phyloP scores from a whole-genome alignment of 2,888 invertebrate species.

The Sphaeridia pumilis region DNA sequence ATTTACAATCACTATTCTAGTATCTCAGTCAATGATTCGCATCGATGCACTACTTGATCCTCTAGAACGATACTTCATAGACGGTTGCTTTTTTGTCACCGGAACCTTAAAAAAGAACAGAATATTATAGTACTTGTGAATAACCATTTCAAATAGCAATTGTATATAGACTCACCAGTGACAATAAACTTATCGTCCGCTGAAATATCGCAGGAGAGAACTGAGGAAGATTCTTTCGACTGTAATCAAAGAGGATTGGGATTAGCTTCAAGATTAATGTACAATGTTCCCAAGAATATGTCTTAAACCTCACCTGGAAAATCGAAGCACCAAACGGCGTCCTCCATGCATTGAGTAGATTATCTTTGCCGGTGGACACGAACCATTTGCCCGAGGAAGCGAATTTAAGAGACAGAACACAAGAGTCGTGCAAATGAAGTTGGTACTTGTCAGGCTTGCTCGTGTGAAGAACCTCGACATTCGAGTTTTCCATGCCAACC shows the following conservation, averaged over 20 bases:
- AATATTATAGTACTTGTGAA: background rate
- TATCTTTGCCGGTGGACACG: slow-evolving; percentile 88
- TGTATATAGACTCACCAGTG: slow-evolving; percentile 46
- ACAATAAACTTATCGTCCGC: slow-evolving; percentile 93
- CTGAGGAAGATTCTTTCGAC: slow-evolving; percentile 90
- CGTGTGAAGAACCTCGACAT: slow-evolving; percentile 81
- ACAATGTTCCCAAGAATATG: slow-evolving; percentile 47
- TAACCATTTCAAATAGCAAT: background rate
- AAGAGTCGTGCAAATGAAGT: slow-evolving; percentile 87
- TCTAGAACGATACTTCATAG: slow-evolving; percentile 83
- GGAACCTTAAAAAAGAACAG: slow-evolving; percentile 46
- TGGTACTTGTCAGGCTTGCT: slow-evolving; percentile 90
- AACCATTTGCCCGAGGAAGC: slow-evolving; percentile 93
- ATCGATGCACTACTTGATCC: background rate
- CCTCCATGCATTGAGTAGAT: slow-evolving; percentile 85
- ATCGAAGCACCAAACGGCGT: slow-evolving; percentile 90
- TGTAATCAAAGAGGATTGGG: slow-evolving; percentile 42
- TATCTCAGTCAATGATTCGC: background rate
- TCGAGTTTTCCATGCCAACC: slow-evolving; percentile 89
- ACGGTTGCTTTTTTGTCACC: slow-evolving; percentile 95
- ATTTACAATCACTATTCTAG: too few relatives aligned
- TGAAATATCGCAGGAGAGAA: slow-evolving; percentile 92
- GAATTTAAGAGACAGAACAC: slow-evolving; percentile 85
- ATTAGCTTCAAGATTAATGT: background rate
- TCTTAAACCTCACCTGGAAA: slow-evolving; percentile 65